Evolutionary conservation across 1,140 invertebrate species (phyloP), one percentile per base, ranked within the genome.

Genomic region (Brachionus paranguensis): DNA sequence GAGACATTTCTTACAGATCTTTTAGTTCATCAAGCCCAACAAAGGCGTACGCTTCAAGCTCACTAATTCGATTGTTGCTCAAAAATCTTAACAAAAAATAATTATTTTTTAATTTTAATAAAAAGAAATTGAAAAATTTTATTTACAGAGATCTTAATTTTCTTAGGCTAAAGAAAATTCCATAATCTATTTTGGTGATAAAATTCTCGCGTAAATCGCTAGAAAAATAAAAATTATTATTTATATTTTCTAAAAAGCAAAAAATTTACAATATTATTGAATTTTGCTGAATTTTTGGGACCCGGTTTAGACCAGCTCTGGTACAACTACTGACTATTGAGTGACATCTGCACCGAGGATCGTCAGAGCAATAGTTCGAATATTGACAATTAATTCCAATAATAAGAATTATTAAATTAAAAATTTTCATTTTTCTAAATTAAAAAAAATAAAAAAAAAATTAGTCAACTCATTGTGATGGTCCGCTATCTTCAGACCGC

Each of bases 131-230:
- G 3, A 45, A 20, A 43, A 33, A 33, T 5, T 20, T 11, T 43
- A 29, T 8, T 41, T 76, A 76, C 72, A 76, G 33, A 37, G 72
- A 50, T 76, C 47, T 50, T 47, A 76, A 17, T 27, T 37, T 50
- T 27, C 72, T 76, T 10, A 76, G 47, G 27, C 24, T 20, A 24
- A 24, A 50, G 43, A 76, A 76, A 12, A 50, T 47, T 76, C 72
- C 72, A 76, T 45, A 27, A 27, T 76, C 47, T 12, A 76, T 76
- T 76, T 76, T 76, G 43, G 72, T 50, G 10, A 76, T 76, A 6
- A 14, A 76, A 76, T 76, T 76, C 1, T 47, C 33, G 10, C 72
- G n/a, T 8, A 76, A 47, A 76, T 76, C 72, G n/a, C 72, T 37
- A 68, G 43, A 29, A 24, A 6, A 5, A 41, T 0, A 7, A 17